Evolutionary conservation across 2,113 vertebrate species (phyloP).

Genomic region (Cyanoramphus novaezelandiae): DNA sequence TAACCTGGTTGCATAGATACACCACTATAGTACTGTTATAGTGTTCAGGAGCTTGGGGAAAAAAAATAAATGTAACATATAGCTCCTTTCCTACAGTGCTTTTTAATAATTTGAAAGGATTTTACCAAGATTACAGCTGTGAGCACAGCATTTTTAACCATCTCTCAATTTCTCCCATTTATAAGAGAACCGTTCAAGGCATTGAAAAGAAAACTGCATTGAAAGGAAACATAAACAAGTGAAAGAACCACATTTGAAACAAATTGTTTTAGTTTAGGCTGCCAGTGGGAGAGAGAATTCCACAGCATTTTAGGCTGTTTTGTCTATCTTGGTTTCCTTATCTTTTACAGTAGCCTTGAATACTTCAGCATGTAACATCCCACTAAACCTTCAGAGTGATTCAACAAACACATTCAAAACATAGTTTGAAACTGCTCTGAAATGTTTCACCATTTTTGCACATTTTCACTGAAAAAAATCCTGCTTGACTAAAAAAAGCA

Average conservation of each 20-base stretch:
- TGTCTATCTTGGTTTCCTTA: background rate
- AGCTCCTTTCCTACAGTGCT: background rate
- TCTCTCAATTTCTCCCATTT: background rate
- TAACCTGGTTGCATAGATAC: conserved; percentile 41
- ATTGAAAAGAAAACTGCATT: background rate
- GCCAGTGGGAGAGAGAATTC: background rate
- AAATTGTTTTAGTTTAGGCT: background rate
- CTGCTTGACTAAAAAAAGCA: background rate
- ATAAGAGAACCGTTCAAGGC: background rate
- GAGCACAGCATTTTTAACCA: background rate
- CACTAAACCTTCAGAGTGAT: background rate
- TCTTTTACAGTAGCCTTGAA: background rate
- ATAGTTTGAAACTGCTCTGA: background rate
- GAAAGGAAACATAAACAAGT: background rate
- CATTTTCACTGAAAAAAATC: background rate
- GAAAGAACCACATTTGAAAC: background rate
- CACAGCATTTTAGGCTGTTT: background rate
- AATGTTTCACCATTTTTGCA: background rate
- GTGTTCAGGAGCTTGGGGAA: background rate
- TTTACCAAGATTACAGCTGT: background rate
- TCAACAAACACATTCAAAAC: background rate
- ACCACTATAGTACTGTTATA: background rate
- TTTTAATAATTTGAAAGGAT: background rate
- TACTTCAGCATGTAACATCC: background rate
- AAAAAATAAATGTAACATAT: too few species aligned